Evolutionary conservation across 2,888 invertebrate genomes (phyloP), one percentile per base, ranked within the genome.

Genomic region (Monoplex corrugatus): DNA sequence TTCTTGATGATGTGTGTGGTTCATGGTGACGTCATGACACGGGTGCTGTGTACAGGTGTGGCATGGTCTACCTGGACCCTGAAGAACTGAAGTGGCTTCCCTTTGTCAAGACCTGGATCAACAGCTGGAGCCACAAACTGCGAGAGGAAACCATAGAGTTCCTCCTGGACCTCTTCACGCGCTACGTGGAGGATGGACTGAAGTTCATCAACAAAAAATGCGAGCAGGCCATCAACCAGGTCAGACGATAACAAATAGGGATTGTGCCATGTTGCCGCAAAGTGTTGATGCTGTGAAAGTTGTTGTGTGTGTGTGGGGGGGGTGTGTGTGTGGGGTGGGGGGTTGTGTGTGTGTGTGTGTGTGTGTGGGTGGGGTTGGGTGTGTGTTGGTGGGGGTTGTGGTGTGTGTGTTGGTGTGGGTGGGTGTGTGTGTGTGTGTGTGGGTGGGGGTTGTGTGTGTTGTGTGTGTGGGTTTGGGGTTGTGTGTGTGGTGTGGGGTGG

Each of bases 51-150:
- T 28, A 28, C 40, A 95, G 96, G 90, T 96, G 96, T 96, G 98
- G 98, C 86, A 98, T 98, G 98, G 98, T 98, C 1, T 98, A 98
- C 95, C 97, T 98, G 16, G 98, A 98, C 95, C 97, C 98, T 0
- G 97, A 97, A 2, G 98, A 98, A 94, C 96, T 98, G 85, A 97
- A 97, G 86, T 98, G 98, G 97, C 95, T 97, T 93, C 98, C 98
- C 0, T 97, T 97, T 92, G 97, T 98, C 0, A 97, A 97, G 91
- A 97, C 98, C 0, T 98, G 98, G 98, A 95, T 97, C 1, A 96
- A 97, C 0, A 96, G 97, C 0, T 94, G 92, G 91, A 90, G 90
- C 35, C 97, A 96, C 96, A 90, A 94, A 97, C 2, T 96, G 97
- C 75, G 94, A 90, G 93, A 95, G 35, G 96, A 96, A 23, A 97